Base-by-base conservation (phyloP, 2,888 invertebrate genomes). In the Drosophila neonasuta region DNA sequence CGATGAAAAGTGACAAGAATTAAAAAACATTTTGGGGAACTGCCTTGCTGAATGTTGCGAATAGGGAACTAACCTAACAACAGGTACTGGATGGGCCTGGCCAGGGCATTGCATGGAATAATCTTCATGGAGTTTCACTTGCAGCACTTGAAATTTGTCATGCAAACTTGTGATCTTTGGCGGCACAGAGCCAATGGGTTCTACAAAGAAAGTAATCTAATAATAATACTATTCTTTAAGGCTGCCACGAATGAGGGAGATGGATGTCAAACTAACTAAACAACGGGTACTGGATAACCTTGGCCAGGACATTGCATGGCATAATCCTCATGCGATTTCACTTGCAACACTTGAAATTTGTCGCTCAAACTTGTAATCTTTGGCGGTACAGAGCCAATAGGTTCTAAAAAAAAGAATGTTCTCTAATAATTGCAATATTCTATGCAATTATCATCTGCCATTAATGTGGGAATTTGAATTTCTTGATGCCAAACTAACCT, bases 221-320 rank as follows among this genome's bases (percentile, higher is more conserved):
- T 24, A 6, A 24, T 24, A 24, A 24, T 24, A 24, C 24, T 24
- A 0, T 24, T 6, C 24, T 24, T 1, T 24, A 1, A 24, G 24
- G 24, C 24, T 24, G 24, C 24, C 24, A 24, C 1, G 24, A 24
- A 24, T 24, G 24, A 24, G 24, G 24, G 24, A 24, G 24, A 4
- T 5, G 6, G 24, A 24, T 6, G 24, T 6, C 24, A 6, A 50
- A 79, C 76, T 63, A 70, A 90, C 95, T 94, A 94, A 92, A 94
- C 94, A 74, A 93, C 90, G 83, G 95, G 95, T 80, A 95, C 93
- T 56, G 95, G 95, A 91, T 93, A 95, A 41, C 94, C 94, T 90
- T 95, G 95, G 9, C 95, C 95, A 65, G 95, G 95, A 90, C 95
- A 95, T 83, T 94, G 91, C 86, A 95, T 91, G 36, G 94, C 93